Conservation (phyloP, 2,113 vertebrate species). For the Antechinus stuartii region DNA sequence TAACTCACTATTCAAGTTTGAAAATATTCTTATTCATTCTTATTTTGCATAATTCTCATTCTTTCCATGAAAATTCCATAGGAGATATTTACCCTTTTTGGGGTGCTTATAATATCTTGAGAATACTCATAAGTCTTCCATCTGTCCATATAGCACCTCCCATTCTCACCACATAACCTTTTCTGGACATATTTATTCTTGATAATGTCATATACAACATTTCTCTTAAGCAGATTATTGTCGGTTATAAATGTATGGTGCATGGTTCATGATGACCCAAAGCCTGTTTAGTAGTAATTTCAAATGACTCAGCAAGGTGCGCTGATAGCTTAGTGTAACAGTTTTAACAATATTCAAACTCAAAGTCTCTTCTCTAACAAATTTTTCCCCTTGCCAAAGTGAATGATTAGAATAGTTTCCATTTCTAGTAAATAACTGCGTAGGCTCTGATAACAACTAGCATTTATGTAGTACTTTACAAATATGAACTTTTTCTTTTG, state of each 20-base stretch:
- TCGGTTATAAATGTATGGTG: neutral
- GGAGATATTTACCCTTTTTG: neutral
- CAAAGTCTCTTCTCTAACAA: neutral
- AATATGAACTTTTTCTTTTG: too few relatives aligned
- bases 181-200: neutral
- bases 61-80: neutral
- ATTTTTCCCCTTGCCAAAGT: too few relatives aligned
- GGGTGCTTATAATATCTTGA: neutral
- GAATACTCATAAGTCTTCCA: neutral
- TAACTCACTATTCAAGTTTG: neutral
- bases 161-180: neutral
- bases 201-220: neutral
- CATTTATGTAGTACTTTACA: too few relatives aligned
- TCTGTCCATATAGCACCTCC: neutral
- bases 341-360: neutral
- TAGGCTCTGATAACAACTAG: too few relatives aligned
- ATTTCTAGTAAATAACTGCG: too few relatives aligned
- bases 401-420: too few relatives aligned
- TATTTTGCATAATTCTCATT: neutral
- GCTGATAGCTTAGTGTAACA: neutral
- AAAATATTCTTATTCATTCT: neutral
- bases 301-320: neutral
- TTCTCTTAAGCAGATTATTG: neutral
- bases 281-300: neutral
- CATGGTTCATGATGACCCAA: neutral